Percentiles rank a stretch among this genome's conserved stretches.
Evolutionary conservation across 2,888 invertebrate species (phyloP).

Genomic region (Calameuta idolon): DNA sequence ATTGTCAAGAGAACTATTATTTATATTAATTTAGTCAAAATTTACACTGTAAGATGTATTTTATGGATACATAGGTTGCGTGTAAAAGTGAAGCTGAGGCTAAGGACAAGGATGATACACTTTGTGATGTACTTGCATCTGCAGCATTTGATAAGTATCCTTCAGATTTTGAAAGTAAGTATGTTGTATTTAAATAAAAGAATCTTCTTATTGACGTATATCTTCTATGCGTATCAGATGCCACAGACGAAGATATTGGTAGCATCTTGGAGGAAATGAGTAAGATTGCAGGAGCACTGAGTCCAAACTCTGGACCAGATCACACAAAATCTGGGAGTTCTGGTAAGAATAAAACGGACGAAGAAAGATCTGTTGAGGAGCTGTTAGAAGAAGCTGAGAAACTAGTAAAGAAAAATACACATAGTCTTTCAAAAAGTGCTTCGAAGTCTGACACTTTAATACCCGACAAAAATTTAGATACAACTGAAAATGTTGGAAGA

Average conservation of each 20-base stretch:
- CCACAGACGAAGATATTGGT: slow-evolving; percentile 63
- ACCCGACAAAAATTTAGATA: slow-evolving; percentile 43
- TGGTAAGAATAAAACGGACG: slow-evolving; percentile 51
- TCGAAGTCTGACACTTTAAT: slow-evolving; percentile 53
- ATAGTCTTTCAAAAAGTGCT: slow-evolving; percentile 51
- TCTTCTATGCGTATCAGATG: slow-evolving; percentile 41
- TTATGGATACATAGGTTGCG: slow-evolving; percentile 35
- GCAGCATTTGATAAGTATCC: slow-evolving; percentile 59
- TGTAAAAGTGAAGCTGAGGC: slow-evolving; percentile 45
- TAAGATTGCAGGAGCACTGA: slow-evolving; percentile 58
- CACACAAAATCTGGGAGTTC: slow-evolving; percentile 46
- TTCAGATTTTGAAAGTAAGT: slow-evolving; percentile 62
- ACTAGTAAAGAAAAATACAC: slow-evolving; percentile 55
- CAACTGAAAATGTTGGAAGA: slow-evolving; percentile 34
- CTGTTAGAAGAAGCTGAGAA: slow-evolving; percentile 61
- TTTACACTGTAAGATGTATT: not conserved
- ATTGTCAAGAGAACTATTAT: not conserved
- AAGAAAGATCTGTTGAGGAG: slow-evolving; percentile 61
- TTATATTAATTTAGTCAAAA: not conserved
- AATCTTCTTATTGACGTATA: not conserved
- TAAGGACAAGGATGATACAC: slow-evolving; percentile 56
- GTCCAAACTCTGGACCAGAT: slow-evolving; percentile 53
- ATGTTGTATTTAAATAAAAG: not conserved
- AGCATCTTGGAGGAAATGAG: slow-evolving; percentile 64
- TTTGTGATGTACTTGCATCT: slow-evolving; percentile 59